Conservation (phyloP, 2,113 vertebrate species). For the Corydoras sp. region DNA sequence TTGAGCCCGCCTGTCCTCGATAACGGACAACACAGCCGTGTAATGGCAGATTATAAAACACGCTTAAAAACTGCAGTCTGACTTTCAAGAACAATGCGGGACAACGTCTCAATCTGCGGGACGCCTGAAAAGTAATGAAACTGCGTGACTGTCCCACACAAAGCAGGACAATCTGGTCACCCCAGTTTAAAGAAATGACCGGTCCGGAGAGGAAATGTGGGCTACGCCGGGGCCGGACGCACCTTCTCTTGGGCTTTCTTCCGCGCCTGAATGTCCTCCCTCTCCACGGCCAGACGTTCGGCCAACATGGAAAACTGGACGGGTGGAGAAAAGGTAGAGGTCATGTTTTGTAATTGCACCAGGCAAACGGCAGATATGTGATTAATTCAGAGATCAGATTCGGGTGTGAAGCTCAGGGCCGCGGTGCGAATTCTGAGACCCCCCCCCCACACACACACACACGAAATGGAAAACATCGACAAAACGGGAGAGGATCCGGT, state of each 20-base stretch:
- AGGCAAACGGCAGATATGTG: too few species aligned
- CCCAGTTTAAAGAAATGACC: too few species aligned
- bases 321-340: not conserved
- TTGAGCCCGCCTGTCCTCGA: not conserved
- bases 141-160: too few species aligned
- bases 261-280: conserved; percentile 74
- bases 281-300: conserved; percentile 80
- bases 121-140: too few species aligned
- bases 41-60: too few species aligned
- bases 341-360: too few species aligned
- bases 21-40: too few species aligned
- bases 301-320: conserved; percentile 86
- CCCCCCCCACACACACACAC: not conserved
- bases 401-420: not conserved
- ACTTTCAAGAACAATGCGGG: too few species aligned
- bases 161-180: too few species aligned
- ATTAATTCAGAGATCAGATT: too few species aligned
- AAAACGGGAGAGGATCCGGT: not conserved
- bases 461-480: conserved; percentile 7
- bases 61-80: too few species aligned
- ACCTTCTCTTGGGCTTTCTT: conserved; percentile 86
- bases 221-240: conserved; percentile 16
- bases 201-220: not conserved
- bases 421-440: conserved; percentile 2
- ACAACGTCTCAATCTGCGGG: too few species aligned